phyloP scores from a whole-genome alignment of 2,113 vertebrate genomes.

The Amphiprion percula region DNA sequence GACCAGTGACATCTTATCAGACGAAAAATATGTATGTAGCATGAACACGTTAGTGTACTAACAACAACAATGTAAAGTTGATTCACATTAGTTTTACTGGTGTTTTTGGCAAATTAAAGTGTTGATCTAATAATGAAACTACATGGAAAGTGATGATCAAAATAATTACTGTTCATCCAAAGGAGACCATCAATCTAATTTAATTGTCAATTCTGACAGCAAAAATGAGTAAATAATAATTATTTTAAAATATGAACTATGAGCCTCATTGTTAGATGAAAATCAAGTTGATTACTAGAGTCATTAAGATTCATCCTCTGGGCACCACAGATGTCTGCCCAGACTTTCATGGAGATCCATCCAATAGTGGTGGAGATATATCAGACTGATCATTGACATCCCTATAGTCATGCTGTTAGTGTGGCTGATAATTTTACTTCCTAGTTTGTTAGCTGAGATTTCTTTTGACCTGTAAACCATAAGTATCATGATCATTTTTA shows the following conservation, averaged over 20 bases:
- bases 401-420: not conserved
- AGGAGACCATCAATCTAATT: no score
- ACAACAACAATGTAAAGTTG: not conserved
- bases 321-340: no score
- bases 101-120: not conserved
- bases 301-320: no score
- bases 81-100: not conserved
- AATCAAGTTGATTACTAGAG: no score
- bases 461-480: not conserved
- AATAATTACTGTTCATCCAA: no score
- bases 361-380: not conserved
- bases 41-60: not conserved
- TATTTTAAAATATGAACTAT: no score
- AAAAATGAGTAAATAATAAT: no score
- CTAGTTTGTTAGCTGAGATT: not conserved
- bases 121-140: no score
- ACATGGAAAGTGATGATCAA: no score
- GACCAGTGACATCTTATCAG: no score
- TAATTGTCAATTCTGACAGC: no score
- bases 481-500: slow-evolving; percentile 6
- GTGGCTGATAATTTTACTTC: not conserved
- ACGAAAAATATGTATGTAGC: not conserved
- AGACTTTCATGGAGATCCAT: not conserved
- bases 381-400: not conserved
- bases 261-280: no score